phyloP scores from a whole-genome alignment of 2,797 vertebrate species.

The Chloroceryle inda region DNA sequence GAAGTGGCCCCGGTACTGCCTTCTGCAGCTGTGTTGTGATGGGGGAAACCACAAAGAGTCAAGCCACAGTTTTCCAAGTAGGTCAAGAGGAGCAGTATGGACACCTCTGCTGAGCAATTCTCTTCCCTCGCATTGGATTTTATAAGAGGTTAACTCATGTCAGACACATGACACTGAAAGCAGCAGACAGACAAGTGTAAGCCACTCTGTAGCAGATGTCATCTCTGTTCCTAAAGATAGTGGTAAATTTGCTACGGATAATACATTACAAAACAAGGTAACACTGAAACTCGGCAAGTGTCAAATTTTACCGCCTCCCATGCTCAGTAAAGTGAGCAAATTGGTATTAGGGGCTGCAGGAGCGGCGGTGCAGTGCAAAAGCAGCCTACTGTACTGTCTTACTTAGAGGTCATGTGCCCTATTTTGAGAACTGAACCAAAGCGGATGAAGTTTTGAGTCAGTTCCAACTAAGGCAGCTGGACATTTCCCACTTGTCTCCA shows the following conservation, averaged over 20 bases:
- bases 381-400: constrained; percentile 64
- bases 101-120: constrained; percentile 30
- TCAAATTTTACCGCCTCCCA: constrained; percentile 44
- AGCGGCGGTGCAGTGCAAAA: neutral
- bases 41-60: constrained; percentile 23
- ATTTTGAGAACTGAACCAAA: constrained; percentile 77
- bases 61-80: constrained; percentile 71
- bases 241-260: constrained; percentile 67
- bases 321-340: neutral
- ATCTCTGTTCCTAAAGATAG: constrained; percentile 72
- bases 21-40: constrained; percentile 28
- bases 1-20: neutral
- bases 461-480: constrained; percentile 78
- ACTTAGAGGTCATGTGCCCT: constrained; percentile 74
- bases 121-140: constrained; percentile 51
- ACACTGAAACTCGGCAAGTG: neutral
- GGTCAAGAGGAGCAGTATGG: constrained; percentile 62
- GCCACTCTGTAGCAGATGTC: constrained; percentile 69
- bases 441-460: constrained; percentile 76
- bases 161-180: constrained; percentile 71
- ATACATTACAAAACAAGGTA: constrained; percentile 56
- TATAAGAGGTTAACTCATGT: constrained; percentile 73
- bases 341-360: constrained; percentile 11
- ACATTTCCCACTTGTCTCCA: constrained; percentile 75
- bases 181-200: constrained; percentile 75